A percentile compares a stretch with the other conserved stretches of the same genome.
Conservation (phyloP, 2,113 vertebrate genomes). For the Cottus gobio region DNA sequence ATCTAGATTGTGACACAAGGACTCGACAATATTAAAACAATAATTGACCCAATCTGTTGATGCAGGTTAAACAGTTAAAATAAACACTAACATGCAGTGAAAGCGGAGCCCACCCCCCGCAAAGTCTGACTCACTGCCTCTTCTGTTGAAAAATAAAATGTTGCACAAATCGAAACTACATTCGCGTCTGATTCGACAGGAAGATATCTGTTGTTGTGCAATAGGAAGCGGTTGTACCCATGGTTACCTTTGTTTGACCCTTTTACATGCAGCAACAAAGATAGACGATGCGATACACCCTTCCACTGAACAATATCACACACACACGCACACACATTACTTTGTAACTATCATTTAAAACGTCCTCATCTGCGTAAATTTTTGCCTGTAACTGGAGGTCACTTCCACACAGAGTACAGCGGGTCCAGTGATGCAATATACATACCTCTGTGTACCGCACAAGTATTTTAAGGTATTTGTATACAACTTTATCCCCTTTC, state of each 20-base stretch:
- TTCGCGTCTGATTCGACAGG: slow-evolving; percentile 41
- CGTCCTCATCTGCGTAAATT: slow-evolving; percentile 9
- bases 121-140: slow-evolving; percentile 55
- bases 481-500: neutral
- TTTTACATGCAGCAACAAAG: slow-evolving; percentile 36
- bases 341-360: slow-evolving; percentile 25
- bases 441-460: neutral
- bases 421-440: neutral
- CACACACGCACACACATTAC: neutral
- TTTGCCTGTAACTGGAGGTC: slow-evolving; percentile 14
- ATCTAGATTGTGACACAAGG: neutral
- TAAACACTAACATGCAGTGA: neutral
- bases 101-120: too few species aligned
- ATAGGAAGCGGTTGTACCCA: slow-evolving; percentile 62
- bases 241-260: slow-evolving; percentile 61
- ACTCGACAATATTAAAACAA: neutral
- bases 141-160: slow-evolving; percentile 49
- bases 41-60: neutral
- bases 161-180: slow-evolving; percentile 63
- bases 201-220: slow-evolving; percentile 62
- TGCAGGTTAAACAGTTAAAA: neutral
- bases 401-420: slow-evolving; percentile 1
- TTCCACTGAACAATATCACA: slow-evolving; percentile 25
- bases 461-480: neutral
- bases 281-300: slow-evolving; percentile 4